Percentiles rank a stretch among this genome's conserved stretches.
phyloP scores from a whole-genome alignment of 2,888 invertebrate genomes.

The Panorpa germanica region DNA sequence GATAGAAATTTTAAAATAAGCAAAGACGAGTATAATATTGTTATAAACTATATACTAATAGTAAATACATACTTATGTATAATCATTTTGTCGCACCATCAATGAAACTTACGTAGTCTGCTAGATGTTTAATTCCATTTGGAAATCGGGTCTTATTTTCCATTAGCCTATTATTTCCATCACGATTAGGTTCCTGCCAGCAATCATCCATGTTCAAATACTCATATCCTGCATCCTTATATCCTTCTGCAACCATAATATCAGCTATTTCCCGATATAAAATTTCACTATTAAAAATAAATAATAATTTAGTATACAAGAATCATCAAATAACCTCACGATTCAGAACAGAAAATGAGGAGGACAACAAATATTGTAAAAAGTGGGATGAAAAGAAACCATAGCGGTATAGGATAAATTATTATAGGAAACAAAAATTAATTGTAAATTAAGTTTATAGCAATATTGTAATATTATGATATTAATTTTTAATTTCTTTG shows the following conservation, averaged over 20 bases:
- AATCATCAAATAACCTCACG: neutral
- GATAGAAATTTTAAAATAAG: no score
- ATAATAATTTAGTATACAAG: neutral
- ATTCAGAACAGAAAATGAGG: neutral
- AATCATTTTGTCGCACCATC: no score
- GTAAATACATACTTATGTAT: no score
- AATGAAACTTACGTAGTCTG: constrained; percentile 45
- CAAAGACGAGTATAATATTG: no score
- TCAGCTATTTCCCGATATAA: constrained; percentile 41
- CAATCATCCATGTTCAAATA: constrained; percentile 61
- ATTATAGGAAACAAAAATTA: no score
- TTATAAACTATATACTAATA: no score
- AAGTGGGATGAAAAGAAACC: no score
- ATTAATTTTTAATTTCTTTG: no score
- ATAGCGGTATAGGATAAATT: no score
- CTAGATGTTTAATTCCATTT: constrained; percentile 45
- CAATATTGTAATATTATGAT: no score
- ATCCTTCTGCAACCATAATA: constrained; percentile 43
- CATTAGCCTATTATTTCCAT: constrained; percentile 34
- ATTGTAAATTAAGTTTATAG: no score
- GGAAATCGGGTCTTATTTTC: constrained; percentile 51
- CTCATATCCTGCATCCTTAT: constrained; percentile 48
- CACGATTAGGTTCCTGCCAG: constrained; percentile 47
- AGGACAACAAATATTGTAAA: no score
- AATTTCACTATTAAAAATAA: constrained; percentile 30